Evolutionary conservation across 2,888 invertebrate species (phyloP).

Genomic region (Chouioia cunea): DNA sequence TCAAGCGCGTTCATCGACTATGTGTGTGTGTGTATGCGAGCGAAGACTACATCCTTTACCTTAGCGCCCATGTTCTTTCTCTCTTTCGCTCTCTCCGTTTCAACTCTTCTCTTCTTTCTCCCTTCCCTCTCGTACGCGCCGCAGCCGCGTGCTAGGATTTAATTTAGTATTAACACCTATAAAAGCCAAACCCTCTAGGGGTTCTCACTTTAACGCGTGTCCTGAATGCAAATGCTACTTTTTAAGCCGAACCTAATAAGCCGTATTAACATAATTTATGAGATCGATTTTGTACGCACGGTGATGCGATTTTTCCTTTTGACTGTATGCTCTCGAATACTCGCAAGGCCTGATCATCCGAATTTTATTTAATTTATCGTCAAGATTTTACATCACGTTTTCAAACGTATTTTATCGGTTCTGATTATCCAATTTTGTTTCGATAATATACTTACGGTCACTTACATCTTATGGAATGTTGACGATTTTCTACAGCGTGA

Average conservation of each 20-base stretch:
- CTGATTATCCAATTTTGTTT: no score
- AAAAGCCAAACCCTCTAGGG: conserved; percentile 52
- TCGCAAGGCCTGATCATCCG: background rate
- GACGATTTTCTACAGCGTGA: no score
- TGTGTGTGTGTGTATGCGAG: background rate
- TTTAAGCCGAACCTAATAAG: conserved; percentile 21
- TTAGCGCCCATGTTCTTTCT: conserved; percentile 40
- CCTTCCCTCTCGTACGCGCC: conserved; percentile 37
- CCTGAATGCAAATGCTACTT: conserved; percentile 31
- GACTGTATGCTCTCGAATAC: background rate
- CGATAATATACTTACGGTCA: no score
- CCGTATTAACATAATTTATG: conserved; percentile 22
- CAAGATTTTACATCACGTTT: no score
- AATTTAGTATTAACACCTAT: conserved; percentile 59
- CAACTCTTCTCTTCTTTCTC: conserved; percentile 6
- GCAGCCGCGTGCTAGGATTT: conserved; percentile 52
- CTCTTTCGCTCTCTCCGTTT: conserved; percentile 4
- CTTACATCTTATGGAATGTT: no score
- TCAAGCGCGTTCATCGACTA: conserved; percentile 19
- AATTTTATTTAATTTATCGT: no score
- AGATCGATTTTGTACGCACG: no score
- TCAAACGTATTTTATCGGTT: no score
- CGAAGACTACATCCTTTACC: conserved; percentile 43
- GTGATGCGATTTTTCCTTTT: background rate
- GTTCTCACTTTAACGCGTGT: conserved; percentile 47